Evolutionary conservation across 2,888 invertebrate species (phyloP).

Genomic region (Halocaridina rubra): DNA sequence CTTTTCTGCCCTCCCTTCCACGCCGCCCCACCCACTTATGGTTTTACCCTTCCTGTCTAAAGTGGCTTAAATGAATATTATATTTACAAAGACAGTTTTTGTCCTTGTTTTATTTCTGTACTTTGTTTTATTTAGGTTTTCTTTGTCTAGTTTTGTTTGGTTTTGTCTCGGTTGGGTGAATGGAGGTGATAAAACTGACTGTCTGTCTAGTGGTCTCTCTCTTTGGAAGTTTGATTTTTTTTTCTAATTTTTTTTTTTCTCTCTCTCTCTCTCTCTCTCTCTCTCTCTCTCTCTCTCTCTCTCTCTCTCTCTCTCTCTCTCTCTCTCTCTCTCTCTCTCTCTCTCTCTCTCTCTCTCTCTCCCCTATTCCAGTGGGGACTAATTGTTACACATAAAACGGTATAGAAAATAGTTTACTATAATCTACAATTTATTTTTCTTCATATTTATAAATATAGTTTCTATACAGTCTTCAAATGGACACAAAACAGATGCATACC

Average conservation of each 20-base stretch:
- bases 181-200: too few species aligned
- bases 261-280: slow-evolving; percentile 18
- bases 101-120: neutral
- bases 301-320: neutral
- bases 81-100: neutral
- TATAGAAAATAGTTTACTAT: too few species aligned
- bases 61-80: neutral
- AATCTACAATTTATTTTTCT: too few species aligned
- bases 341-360: neutral
- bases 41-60: neutral
- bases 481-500: too few species aligned
- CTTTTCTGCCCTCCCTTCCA: neutral
- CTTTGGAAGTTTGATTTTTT: neutral
- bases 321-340: neutral
- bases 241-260: neutral
- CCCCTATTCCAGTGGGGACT: neutral
- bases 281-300: neutral
- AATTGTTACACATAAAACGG: too few species aligned
- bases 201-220: neutral
- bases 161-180: too few species aligned
- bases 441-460: too few species aligned
- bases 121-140: neutral
- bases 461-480: too few species aligned
- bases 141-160: neutral
- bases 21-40: neutral